A percentile compares a stretch with the other conserved stretches of the same genome.
These are phyloP conservation scores for Psammodynastes pulverulentus DNA, from an alignment of 2,113 vertebrate species.

Conservation along the genomic window DNA sequence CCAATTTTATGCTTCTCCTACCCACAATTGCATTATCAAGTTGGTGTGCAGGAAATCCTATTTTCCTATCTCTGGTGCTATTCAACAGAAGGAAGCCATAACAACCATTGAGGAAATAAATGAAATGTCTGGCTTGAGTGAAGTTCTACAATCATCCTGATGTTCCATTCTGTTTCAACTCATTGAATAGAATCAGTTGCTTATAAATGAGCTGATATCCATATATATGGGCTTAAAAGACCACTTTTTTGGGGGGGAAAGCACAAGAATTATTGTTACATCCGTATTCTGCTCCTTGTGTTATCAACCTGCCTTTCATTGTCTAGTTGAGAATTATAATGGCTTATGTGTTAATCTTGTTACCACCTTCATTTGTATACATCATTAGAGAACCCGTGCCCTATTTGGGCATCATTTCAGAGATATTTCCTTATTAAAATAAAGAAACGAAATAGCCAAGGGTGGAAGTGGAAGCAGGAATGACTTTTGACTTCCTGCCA, in stretches of 20 bases:
- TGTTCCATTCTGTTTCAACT: neutral
- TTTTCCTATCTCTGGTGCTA: neutral
- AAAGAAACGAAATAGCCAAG: neutral
- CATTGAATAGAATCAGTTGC: neutral
- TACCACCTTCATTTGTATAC: neutral
- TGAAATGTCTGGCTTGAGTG: neutral
- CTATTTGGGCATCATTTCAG: neutral
- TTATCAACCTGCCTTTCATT: neutral
- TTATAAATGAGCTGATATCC: neutral
- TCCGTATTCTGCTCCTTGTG: neutral
- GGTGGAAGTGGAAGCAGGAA: neutral
- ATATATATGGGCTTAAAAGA: neutral
- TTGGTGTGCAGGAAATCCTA: neutral
- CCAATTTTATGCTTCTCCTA: neutral
- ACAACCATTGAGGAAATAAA: neutral
- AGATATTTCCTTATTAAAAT: neutral
- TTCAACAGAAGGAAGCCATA: neutral
- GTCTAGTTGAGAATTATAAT: neutral
- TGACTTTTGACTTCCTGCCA: neutral
- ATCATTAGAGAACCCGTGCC: neutral
- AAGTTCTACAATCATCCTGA: neutral
- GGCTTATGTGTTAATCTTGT: neutral
- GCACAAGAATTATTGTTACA: neutral
- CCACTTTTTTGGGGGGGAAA: neutral
- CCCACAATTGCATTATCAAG: neutral